Evolutionary conservation across 2,113 vertebrate genomes (phyloP), one percentile per base, ranked within the genome.

Genomic region (Ardeotis arabs): DNA sequence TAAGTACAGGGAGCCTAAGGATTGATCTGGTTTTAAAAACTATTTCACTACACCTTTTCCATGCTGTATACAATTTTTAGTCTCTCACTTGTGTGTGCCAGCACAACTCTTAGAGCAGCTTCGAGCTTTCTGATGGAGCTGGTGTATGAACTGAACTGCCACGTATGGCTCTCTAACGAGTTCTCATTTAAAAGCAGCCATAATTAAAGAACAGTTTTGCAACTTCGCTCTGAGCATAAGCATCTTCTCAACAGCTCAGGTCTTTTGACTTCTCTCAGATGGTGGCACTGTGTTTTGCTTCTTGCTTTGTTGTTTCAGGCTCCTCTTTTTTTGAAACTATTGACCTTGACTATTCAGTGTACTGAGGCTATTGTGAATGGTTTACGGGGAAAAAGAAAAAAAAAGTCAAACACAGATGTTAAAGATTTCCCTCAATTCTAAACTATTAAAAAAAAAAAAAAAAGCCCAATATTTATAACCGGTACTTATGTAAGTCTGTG

Each of bases 1-100:
- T 22, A 35, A 56, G 41, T 15, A 37, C 0, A n/a, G 12, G 62
- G 25, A 85, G 39, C 75, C 59, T 8, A 17, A 79, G 37, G 62
- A 70, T 0, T 23, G 10, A 39, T 22, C 75, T 69, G 23, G 6
- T 37, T 72, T 82, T 53, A 47, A 33, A 16, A 75, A 16, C 10
- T 2, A 15, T 29, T 44, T 58, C 20, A 4, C 49, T 17, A 1
- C 7, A 31, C 50, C 35, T 52, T 27, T 53, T 75, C 72, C 27
- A 17, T 2, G 20, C 44, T 14, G 1, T 18, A 7, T 3, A 12
- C 22, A 6, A 3, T 3, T 22, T 16, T 44, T 12, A 27, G 24
- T 28, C 21, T 50, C 63, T 81, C 52, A 9, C 5, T 5, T 20
- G 14, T 14, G 21, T 37, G 56, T 62, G 20, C 64, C 70, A 58